Base-by-base conservation (phyloP, 2,113 vertebrate species). In the Speoplatyrhinus poulsoni region DNA sequence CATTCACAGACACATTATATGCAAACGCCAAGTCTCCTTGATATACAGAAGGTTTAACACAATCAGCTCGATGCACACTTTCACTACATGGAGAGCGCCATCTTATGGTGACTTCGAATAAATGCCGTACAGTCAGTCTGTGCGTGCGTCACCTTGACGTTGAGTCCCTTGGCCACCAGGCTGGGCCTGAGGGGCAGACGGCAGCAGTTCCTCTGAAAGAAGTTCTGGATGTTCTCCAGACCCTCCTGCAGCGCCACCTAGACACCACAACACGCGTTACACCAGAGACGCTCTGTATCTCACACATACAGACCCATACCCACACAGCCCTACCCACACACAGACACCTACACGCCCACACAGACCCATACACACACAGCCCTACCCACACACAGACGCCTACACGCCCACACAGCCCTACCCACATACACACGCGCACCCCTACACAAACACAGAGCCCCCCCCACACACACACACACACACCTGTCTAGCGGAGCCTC, bases 171-270 rank as follows among this genome's bases (percentile, higher is more conserved):
- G 75, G 96, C 96, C 83, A 97, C 95, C 61, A 99, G 92, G 78
- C 96, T 96, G 75, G 98, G 96, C 80, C 93, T 95, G 67, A 99
- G 95, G 58, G 98, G 98, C 50, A 99, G 89, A 58, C 95, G 92
- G 53, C 96, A 98, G 75, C 90, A 94, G 84, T 94, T 95, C 85
- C 88, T 95, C 85, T 95, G 87, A 90, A 99, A 97, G 82, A 97
- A 96, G 12, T 94, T 93, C 82, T 98, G 96, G 13, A 98, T 90
- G n/a, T 92, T 93, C 82, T 96, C 97, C 85, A 99, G 95, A 7
- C 96, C 95, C 65, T 94, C 96, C 80, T 96, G 95, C 49, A 99
- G 93, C 47, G 95, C 94, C 72, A 90, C 88, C 98, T 99, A 80
- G 4, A 82, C 53, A 69, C 85, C 56, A 46, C 48, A 36, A 77